Base-by-base conservation (phyloP, 2,113 vertebrate genomes). In the Heterocephalus glaber region DNA sequence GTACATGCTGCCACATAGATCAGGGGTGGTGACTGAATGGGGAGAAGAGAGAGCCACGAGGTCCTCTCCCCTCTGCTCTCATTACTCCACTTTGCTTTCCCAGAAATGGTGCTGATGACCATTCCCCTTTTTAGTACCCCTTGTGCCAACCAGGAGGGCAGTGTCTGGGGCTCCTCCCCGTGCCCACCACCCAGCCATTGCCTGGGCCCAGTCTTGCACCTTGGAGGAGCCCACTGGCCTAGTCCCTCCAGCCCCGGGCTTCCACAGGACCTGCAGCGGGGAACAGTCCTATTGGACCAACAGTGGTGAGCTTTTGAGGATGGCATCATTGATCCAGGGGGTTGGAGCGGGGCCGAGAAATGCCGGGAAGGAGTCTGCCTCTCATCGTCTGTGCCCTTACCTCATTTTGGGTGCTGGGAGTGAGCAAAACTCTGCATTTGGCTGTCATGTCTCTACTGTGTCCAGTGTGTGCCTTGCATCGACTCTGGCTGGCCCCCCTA, bases 111-210 rank as follows among this genome's bases (percentile, higher is more conserved):
- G 38, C 90, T 97, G 90, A 95, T 6, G 4, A 4, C 70, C 60
- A 0, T 33, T 79, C 92, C 95, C 92, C 91, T 92, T 94, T 96
- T 33, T 72, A 97, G 97, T 97, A 1, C 97, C 97, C 88, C 97
- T 97, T n/a, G 76, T 65, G 86, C 92, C 96, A 33, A 72, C 92
- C 96, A 89, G 97, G 89, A 97, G 96, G 95, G 68, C 72, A 0
- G 68, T 86, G 28, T 79, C 80, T 0, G 89, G 93, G 95, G 95
- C 79, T 24, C 95, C 80, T 65, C 83, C 91, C 35, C 74, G 11
- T 66, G 44, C 86, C 58, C 52, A 0, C 14, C 52, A 63, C 77
- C 97, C 95, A 7, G 44, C 90, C 8, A 3, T 93, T 5, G 65
- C 92, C 94, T 95, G 97, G 96, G 96, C 86, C 16, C 97, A 20